These are phyloP conservation scores for roundworm (Caenorhabditis elegans) DNA, from an alignment of 1,140 invertebrate species.

Conservation along the genomic window WBcel235 BX284606.5:10593501-10594000, in stretches of 20 bases:
- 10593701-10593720: not conserved
- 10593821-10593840: conserved; percentile 14
- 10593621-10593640: conserved; percentile 12
- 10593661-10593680: not conserved
- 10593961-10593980: not conserved
- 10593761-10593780: not conserved
- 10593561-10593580: not conserved
- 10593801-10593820: not conserved
- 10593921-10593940: not conserved
- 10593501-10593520: no score
- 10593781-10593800: not conserved
- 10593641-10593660: conserved; percentile 21
- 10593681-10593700: no score
- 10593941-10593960: not conserved
- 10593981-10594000: not conserved
- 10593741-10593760: not conserved
- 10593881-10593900: conserved; percentile 7
- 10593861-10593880: conserved; percentile 9
- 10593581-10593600: not conserved
- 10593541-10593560: not conserved
- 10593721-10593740: not conserved
- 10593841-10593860: conserved; percentile 20
- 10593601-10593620: not conserved
- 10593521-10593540: not conserved
- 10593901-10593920: conserved; percentile 18